Base-by-base conservation (phyloP, 2,113 vertebrate species). In the Sapayoa aenigma region DNA sequence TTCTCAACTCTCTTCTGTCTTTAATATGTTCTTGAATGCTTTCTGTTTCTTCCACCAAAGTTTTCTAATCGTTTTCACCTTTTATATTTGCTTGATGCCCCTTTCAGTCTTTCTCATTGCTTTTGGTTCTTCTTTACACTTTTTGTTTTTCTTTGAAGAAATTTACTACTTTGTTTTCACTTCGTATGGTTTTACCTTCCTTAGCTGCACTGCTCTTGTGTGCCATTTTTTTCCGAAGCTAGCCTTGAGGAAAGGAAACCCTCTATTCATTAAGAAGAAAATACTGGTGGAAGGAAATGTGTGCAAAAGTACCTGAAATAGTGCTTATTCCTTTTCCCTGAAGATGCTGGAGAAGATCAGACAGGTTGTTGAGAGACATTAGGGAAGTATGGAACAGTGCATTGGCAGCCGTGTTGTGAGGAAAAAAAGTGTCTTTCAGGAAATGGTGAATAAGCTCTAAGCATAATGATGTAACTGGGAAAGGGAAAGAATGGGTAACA, bases 381-480 rank as follows among this genome's bases (percentile, higher is more conserved):
- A 77, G 63, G 68, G 89, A 68, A 47, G 44, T 47, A 8, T 15
- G 39, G 89, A 62, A n/a, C 18, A 23, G 78, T 23, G 28, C 28
- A 2, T 27, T 87, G 66, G 46, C 84, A 84, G 22, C 59, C 3
- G 17, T 78, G 58, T 33, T 39, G 42, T 21, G 55, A 56, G 76
- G 39, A 35, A 59, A 80, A 72, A 71, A 74, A 83, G 56, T 1
- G 56, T 91, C 87, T 75, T 89, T 92, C 84, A 94, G 94, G 81
- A 95, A 95, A 89, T 55, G 73, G 37, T 92, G 89, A 83, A 93
- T 81, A 90, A 59, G 66, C 66, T 95, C 90, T 84, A 84, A 93
- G 77, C 84, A 76, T 53, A 85, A 49, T 72, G 59, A n/a, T 77
- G 39, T 90, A 82, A 86, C n/a, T 74, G 65, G 69, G 89, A 65